A percentile compares a stretch with the other conserved stretches of the same genome.
Conservation (phyloP, 1,140 invertebrate genomes). For the Nasonia giraulti region DNA sequence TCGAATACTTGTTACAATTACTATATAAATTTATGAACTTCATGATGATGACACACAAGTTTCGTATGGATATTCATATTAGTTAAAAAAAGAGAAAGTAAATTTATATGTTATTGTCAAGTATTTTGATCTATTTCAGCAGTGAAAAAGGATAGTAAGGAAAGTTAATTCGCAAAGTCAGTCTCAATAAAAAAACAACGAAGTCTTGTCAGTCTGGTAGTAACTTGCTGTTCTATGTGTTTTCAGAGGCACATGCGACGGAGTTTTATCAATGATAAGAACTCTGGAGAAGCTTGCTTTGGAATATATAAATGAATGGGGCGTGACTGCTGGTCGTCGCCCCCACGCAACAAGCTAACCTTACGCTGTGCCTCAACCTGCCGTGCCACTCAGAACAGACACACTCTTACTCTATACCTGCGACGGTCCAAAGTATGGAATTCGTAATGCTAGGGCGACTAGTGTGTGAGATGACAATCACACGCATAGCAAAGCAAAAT, state of each 20-base stretch:
- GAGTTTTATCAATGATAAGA: constrained; percentile 72
- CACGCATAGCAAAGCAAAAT: constrained; percentile 55
- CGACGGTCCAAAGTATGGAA: constrained; percentile 74
- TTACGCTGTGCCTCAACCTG: constrained; percentile 72
- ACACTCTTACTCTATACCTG: constrained; percentile 74
- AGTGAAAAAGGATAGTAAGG: constrained; percentile 47
- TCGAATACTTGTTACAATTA: background rate
- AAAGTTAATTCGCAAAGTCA: constrained; percentile 58
- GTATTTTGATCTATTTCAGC: constrained; percentile 66
- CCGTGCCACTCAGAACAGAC: constrained; percentile 70
- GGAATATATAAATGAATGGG: constrained; percentile 70
- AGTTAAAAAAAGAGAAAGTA: background rate
- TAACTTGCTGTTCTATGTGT: constrained; percentile 75
- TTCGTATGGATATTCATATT: background rate
- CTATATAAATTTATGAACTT: background rate
- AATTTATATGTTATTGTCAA: constrained; percentile 18
- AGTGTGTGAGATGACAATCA: constrained; percentile 55
- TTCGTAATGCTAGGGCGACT: constrained; percentile 65
- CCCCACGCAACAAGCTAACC: constrained; percentile 68
- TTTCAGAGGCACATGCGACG: constrained; percentile 76
- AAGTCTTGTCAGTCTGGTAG: constrained; percentile 73
- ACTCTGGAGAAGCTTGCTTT: constrained; percentile 72
- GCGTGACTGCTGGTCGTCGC: constrained; percentile 68
- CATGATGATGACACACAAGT: background rate
- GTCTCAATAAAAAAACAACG: constrained; percentile 58